Conservation (phyloP, 2,113 vertebrate species). For the Rana temporaria region DNA sequence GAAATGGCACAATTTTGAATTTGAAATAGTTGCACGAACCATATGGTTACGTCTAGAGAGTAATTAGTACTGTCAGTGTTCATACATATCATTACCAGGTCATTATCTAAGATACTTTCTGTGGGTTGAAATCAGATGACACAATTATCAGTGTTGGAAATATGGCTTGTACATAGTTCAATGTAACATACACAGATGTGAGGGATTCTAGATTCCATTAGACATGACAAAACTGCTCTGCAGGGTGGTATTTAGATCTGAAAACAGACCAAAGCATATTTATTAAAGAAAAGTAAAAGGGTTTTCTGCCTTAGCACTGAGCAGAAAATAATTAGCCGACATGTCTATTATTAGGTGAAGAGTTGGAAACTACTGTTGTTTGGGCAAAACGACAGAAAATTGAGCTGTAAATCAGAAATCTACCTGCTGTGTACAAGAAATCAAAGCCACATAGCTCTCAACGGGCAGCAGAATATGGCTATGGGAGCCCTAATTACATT, state of each 20-base stretch:
- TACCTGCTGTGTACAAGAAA: slow-evolving; percentile 35
- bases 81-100: too few relatives aligned
- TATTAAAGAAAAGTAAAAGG: not conserved
- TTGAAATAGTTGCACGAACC: too few relatives aligned
- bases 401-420: slow-evolving; percentile 28
- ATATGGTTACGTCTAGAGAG: too few relatives aligned
- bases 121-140: too few relatives aligned
- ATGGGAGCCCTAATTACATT: slow-evolving; percentile 43
- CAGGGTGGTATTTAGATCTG: slow-evolving; percentile 15
- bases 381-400: slow-evolving; percentile 3
- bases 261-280: slow-evolving; percentile 25
- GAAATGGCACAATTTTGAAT: too few relatives aligned
- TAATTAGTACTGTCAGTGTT: too few relatives aligned
- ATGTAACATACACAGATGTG: not conserved
- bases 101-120: too few relatives aligned
- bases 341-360: slow-evolving; percentile 39
- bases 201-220: not conserved
- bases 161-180: not conserved
- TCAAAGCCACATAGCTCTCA: slow-evolving; percentile 25
- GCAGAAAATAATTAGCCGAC: slow-evolving; percentile 31
- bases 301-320: slow-evolving; percentile 17
- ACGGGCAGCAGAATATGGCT: slow-evolving; percentile 8
- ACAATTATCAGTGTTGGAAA: not conserved
- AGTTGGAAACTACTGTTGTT: not conserved
- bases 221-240: slow-evolving; percentile 2